Evolutionary conservation across 2,113 vertebrate genomes (phyloP).

Genomic region (Silurus asotus): DNA sequence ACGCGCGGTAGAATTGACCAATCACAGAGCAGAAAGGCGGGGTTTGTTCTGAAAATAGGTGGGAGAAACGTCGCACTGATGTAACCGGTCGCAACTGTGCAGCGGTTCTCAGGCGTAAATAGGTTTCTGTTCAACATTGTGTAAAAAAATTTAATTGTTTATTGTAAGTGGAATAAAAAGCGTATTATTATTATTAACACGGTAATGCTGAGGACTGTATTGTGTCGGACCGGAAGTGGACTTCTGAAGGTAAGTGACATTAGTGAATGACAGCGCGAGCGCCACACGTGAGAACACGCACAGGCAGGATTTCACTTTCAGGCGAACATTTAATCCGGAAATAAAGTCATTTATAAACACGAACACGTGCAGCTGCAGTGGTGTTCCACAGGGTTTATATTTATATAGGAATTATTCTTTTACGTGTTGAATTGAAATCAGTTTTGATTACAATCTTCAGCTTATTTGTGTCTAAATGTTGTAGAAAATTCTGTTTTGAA

Average conservation of each 20-base stretch:
- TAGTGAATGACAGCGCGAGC: constrained; percentile 26
- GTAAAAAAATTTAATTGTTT: not conserved
- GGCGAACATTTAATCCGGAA: not conserved
- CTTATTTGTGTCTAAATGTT: no score
- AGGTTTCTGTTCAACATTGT: not conserved
- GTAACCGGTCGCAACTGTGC: not conserved
- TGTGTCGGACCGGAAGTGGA: constrained; percentile 63
- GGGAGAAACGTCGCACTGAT: not conserved
- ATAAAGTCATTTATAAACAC: no score
- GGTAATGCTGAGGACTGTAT: constrained; percentile 67
- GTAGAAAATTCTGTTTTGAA: no score
- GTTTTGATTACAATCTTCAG: no score
- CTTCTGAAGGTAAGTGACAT: constrained; percentile 67
- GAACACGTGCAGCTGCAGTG: no score
- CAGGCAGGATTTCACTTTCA: not conserved
- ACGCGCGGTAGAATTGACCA: not conserved
- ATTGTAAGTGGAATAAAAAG: not conserved
- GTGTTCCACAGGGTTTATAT: no score
- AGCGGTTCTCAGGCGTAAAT: not conserved
- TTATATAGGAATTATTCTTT: no score
- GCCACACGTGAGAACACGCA: not conserved
- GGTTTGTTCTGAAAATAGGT: constrained; percentile 41
- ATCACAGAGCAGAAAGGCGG: constrained; percentile 56
- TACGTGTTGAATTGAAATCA: no score
- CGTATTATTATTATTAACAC: accelerated